Base-by-base conservation (phyloP, 92 coral and sea anemone species). In the Scolanthus callimorphus region DNA sequence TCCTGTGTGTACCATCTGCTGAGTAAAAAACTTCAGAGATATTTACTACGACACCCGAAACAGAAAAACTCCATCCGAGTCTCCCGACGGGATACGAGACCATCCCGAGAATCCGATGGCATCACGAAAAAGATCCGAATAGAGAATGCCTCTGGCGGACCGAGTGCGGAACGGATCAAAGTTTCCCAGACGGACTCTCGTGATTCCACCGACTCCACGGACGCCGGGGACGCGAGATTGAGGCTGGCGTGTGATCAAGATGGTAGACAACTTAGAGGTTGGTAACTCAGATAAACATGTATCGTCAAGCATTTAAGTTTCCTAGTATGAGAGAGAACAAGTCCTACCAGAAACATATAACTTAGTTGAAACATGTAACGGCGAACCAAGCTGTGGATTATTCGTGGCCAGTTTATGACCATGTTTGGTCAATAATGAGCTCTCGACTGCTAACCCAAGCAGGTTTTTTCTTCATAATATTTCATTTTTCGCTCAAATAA, bases 1-100 rank as follows among this genome's bases (percentile, higher is more conserved):
- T 70, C 96, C 21, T 83, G 90, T 70, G 90, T 88, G 11, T 88
- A 88, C 39, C 87, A 88, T 29, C 82, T 88, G 28, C 63, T 88
- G 2, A 51, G 47, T 26, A 78, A 76, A 21, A 85, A 81, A 31
- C 77, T 88, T 9, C 57, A 74, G 22, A 79, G 76, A 56, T 88
- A 78, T 76, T 49, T 69, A 53, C 46, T 50, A 20, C 68, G 68
- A 51, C 83, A 69, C 47, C 88, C 88, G 21, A 55, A 22, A 22
- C 39, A 48, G 17, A 59, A 51, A 56, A 47, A 43, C 31, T 61
- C 49, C 6, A 55, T 59, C 2, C 64, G 65, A 22, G n/a, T 31
- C 11, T 54, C 47, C 13, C 31, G 31, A 41, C 41, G 41, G 30
- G 75, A 68, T 43, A 34, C 50, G 30, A 28, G 26, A 4, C 11